These are phyloP conservation scores for Heliocidaris erythrogramma DNA, from an alignment of 35 echinoderm and acorn worm genomes.

Conservation along the genomic window DNA sequence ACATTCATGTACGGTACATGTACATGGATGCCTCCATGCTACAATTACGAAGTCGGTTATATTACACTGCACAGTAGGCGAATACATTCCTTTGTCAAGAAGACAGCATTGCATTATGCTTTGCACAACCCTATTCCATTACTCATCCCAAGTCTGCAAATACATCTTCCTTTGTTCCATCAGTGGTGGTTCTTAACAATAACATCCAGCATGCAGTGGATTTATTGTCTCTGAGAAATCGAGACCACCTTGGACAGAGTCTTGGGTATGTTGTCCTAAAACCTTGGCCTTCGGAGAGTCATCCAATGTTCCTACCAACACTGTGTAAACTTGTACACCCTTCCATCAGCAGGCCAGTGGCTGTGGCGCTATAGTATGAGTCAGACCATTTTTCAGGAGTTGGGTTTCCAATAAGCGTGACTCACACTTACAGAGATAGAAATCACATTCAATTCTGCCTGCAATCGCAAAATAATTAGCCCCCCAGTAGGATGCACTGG, in stretches of 20 bases:
- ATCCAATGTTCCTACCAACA: no score
- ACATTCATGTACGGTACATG: no score
- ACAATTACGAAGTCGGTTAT: no score
- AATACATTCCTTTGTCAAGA: no score
- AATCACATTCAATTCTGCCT: neutral
- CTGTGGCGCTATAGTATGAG: neutral
- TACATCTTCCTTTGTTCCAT: neutral
- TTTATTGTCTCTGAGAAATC: neutral
- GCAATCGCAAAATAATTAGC: neutral
- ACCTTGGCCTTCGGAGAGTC: neutral
- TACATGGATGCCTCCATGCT: no score
- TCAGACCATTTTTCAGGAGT: conserved; percentile 7
- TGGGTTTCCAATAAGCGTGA: conserved; percentile 16
- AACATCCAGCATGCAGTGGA: neutral
- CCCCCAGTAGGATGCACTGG: neutral
- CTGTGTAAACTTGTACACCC: neutral
- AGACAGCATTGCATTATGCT: no score
- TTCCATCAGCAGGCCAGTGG: neutral
- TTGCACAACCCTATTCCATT: neutral
- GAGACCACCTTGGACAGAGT: neutral
- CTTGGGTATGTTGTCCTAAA: neutral
- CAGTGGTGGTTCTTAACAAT: neutral
- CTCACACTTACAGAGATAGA: neutral
- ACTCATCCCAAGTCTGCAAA: neutral
- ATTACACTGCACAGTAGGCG: no score